phyloP scores from a whole-genome alignment of 2,113 vertebrate genomes.

The Gymnorhina tibicen region DNA sequence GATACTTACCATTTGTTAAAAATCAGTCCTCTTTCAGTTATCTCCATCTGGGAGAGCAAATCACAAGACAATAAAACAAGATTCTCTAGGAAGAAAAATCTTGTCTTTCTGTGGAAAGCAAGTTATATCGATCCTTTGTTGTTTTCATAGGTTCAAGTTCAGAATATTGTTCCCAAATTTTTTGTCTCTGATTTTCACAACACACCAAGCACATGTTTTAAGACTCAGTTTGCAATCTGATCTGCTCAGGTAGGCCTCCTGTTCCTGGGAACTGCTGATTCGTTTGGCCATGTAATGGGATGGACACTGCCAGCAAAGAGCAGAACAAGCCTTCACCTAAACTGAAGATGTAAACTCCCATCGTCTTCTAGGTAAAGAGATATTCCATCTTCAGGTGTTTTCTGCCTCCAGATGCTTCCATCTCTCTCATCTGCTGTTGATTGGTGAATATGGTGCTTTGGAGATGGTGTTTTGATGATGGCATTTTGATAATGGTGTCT shows the following conservation, averaged over 20 bases:
- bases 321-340: neutral
- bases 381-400: neutral
- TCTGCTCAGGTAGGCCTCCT: neutral
- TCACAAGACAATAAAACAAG: neutral
- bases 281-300: neutral
- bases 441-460: neutral
- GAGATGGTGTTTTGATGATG: neutral
- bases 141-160: neutral
- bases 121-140: neutral
- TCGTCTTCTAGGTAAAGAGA: neutral
- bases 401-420: neutral
- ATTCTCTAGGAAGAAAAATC: neutral
- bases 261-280: neutral
- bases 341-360: neutral
- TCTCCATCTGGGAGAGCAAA: neutral
- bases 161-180: neutral
- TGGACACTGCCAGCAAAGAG: neutral
- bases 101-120: neutral
- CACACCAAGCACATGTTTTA: neutral
- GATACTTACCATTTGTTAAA: neutral
- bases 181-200: neutral
- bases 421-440: neutral
- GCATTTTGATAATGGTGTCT: neutral
- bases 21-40: neutral
- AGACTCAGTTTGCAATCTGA: neutral